Conservation (phyloP, 2,888 invertebrate genomes). For the Mesoligia furuncula region DNA sequence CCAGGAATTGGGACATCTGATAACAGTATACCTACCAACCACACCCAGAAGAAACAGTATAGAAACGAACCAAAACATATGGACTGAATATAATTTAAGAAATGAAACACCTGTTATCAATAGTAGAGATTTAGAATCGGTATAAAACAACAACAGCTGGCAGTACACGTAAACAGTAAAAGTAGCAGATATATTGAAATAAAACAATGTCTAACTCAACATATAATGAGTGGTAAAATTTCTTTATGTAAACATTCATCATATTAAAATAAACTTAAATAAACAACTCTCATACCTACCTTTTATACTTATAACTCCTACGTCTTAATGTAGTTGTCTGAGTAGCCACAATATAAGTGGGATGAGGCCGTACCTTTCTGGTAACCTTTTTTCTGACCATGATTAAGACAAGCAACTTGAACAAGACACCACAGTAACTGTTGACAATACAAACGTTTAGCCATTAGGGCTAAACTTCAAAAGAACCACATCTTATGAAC, state of each 20-base stretch:
- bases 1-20: slow-evolving; percentile 24
- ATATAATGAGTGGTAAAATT: too few species aligned
- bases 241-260: neutral
- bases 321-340: slow-evolving; percentile 67
- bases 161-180: slow-evolving; percentile 5
- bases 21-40: neutral
- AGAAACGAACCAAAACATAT: neutral
- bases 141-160: slow-evolving; percentile 21
- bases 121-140: neutral
- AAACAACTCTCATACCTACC: slow-evolving; percentile 67
- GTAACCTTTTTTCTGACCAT: slow-evolving; percentile 65
- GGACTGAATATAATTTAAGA: neutral
- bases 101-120: neutral
- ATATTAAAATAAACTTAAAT: neutral
- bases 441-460: slow-evolving; percentile 36
- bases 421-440: slow-evolving; percentile 36
- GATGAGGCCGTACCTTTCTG: slow-evolving; percentile 59
- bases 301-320: slow-evolving; percentile 68
- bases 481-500: slow-evolving; percentile 46
- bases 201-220: slow-evolving; percentile 2
- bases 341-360: slow-evolving; percentile 65
- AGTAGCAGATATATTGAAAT: slow-evolving; percentile 1
- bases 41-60: neutral
- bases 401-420: slow-evolving; percentile 20
- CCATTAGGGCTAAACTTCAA: slow-evolving; percentile 44